Evolutionary conservation across 2,888 invertebrate species (phyloP).

Genomic region (Ichneumoninae sp.): DNA sequence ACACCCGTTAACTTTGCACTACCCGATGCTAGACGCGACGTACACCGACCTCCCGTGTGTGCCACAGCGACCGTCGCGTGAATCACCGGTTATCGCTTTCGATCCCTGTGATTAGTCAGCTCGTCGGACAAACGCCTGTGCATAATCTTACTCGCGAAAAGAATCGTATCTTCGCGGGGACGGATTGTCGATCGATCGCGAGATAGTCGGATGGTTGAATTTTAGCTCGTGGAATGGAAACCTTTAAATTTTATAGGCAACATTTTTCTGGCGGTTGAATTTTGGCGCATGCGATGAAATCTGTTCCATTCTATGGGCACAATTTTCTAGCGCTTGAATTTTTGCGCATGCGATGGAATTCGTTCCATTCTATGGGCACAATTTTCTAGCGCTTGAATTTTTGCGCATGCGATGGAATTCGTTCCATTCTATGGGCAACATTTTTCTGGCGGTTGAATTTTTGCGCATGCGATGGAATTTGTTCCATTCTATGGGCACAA

Average conservation of each 20-base stretch:
- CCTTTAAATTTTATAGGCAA: no score
- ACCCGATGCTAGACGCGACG: constrained; percentile 53
- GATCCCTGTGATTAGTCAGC: constrained; percentile 45
- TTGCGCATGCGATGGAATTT: no score
- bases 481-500: no score
- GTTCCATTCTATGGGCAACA: no score
- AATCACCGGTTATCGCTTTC: constrained; percentile 51
- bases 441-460: background rate
- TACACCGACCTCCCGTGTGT: constrained; percentile 44
- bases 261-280: no score
- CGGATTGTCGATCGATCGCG: background rate
- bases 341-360: no score
- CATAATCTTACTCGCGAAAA: background rate
- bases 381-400: no score
- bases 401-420: no score
- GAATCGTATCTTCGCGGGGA: background rate
- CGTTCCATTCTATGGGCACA: no score
- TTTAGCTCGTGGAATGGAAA: background rate
- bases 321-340: no score
- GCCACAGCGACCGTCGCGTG: constrained; percentile 46
- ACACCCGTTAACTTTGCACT: constrained; percentile 55
- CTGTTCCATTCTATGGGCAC: no score
- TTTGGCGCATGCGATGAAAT: no score
- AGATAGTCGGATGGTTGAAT: background rate
- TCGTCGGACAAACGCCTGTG: constrained; percentile 29